Conservation (phyloP, 2,113 vertebrate genomes). For the Stigmatopora argus region DNA sequence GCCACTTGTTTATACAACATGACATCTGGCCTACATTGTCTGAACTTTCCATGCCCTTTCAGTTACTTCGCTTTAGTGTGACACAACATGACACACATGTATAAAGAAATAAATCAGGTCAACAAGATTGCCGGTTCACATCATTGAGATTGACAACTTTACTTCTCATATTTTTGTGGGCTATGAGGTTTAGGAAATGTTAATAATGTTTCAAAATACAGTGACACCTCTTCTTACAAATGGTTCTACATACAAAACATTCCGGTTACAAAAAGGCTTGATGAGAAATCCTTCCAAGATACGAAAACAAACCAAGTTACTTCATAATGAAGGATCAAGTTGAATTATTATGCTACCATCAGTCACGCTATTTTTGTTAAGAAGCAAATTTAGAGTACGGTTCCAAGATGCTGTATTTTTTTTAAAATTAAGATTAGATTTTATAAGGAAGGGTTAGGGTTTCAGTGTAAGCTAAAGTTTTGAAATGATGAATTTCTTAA, state of each 20-base stretch:
- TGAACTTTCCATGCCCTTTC: conserved; percentile 14
- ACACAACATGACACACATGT: not conserved
- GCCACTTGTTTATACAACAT: conserved; percentile 3
- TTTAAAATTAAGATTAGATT: too few relatives aligned
- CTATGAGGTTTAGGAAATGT: not conserved
- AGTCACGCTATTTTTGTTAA: too few relatives aligned
- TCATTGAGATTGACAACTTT: not conserved
- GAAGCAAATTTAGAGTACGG: too few relatives aligned
- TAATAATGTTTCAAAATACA: conserved; percentile 1
- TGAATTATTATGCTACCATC: too few relatives aligned
- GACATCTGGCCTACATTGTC: conserved; percentile 21
- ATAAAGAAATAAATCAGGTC: not conserved
- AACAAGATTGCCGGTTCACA: not conserved
- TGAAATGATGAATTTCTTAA: not conserved
- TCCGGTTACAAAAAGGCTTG: too few relatives aligned
- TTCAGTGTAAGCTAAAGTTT: not conserved
- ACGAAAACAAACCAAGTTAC: too few relatives aligned
- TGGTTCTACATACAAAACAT: too few relatives aligned
- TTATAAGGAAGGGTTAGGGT: too few relatives aligned
- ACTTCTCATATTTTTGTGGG: not conserved
- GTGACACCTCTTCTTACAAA: too few relatives aligned
- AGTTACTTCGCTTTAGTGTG: not conserved
- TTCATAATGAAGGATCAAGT: too few relatives aligned
- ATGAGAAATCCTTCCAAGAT: too few relatives aligned
- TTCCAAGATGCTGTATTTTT: too few relatives aligned